A percentile compares a stretch with the other conserved stretches of the same genome.
Evolutionary conservation across 2,113 vertebrate genomes (phyloP).

Genomic region (Camelus bactrianus): DNA sequence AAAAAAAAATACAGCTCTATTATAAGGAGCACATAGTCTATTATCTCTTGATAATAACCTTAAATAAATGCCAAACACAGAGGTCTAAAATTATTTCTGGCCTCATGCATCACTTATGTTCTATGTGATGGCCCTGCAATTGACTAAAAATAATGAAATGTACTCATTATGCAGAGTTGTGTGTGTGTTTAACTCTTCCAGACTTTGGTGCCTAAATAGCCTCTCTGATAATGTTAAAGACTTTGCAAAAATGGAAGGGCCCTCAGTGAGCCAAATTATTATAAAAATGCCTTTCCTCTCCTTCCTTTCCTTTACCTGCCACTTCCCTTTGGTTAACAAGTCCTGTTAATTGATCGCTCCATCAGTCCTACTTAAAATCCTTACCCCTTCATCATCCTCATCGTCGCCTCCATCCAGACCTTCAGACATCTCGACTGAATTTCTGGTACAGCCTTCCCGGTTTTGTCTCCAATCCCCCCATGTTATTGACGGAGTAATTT

Average conservation of each 20-base stretch:
- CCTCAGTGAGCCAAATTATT: not conserved
- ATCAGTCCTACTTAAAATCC: not conserved
- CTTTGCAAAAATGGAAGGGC: not conserved
- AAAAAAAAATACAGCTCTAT: slow-evolving; percentile 63
- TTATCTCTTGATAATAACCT: slow-evolving; percentile 79
- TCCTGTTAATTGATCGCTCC: not conserved
- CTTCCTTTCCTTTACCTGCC: not conserved
- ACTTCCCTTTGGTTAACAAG: not conserved
- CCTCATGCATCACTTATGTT: slow-evolving; percentile 61
- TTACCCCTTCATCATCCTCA: not conserved
- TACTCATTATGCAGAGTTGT: not conserved
- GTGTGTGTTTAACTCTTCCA: slow-evolving; percentile 8
- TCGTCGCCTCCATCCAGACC: not conserved
- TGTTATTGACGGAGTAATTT: not conserved
- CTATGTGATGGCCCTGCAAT: slow-evolving; percentile 50
- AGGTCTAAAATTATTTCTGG: slow-evolving; percentile 78
- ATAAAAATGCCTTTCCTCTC: not conserved
- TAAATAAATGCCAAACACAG: slow-evolving; percentile 77
- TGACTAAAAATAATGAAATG: slow-evolving; percentile 72
- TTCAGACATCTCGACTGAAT: not conserved
- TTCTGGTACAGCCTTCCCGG: not conserved
- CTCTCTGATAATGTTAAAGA: not conserved
- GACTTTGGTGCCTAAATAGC: not conserved
- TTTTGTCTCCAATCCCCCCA: not conserved
- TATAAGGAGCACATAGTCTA: slow-evolving; percentile 74